These are phyloP conservation scores for Eupithecia vulgata DNA, from an alignment of 2,888 invertebrate species.

Conservation along the genomic window DNA sequence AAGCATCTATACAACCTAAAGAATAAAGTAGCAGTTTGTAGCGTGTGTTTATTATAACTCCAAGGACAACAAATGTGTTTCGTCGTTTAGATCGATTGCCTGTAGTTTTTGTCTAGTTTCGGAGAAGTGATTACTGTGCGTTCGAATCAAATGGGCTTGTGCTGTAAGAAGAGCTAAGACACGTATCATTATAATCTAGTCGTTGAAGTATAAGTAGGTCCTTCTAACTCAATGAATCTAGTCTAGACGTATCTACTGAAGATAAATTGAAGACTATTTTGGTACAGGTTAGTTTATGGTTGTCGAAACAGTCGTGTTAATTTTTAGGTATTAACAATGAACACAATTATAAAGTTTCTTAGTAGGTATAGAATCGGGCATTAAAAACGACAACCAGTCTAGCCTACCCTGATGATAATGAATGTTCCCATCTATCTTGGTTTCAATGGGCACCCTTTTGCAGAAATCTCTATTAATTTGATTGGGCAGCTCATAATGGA, in stretches of 20 bases:
- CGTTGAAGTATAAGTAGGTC: too few species aligned
- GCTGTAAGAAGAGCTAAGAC: constrained; percentile 15
- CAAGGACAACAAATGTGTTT: constrained; percentile 44
- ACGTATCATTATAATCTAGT: too few species aligned
- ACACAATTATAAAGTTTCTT: too few species aligned
- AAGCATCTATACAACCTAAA: background rate
- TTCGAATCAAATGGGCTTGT: constrained; percentile 25
- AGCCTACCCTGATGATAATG: background rate
- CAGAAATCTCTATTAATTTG: constrained; percentile 9
- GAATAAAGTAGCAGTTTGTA: background rate
- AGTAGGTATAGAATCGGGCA: background rate
- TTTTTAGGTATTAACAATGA: too few species aligned
- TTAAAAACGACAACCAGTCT: background rate
- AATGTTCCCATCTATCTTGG: background rate
- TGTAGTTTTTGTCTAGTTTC: constrained; percentile 43
- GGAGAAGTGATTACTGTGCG: constrained; percentile 39
- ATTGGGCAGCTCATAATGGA: constrained; percentile 25
- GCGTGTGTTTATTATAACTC: constrained; percentile 17
- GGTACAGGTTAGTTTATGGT: background rate
- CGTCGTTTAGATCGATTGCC: constrained; percentile 44
- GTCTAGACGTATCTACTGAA: background rate
- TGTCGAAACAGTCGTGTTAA: too few species aligned
- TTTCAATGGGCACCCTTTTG: background rate
- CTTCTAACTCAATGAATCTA: too few species aligned
- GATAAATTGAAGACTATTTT: background rate